Percentiles rank a stretch among this genome's conserved stretches.
Conservation (phyloP, 2,888 invertebrate species). For the Tenthredo livida region DNA sequence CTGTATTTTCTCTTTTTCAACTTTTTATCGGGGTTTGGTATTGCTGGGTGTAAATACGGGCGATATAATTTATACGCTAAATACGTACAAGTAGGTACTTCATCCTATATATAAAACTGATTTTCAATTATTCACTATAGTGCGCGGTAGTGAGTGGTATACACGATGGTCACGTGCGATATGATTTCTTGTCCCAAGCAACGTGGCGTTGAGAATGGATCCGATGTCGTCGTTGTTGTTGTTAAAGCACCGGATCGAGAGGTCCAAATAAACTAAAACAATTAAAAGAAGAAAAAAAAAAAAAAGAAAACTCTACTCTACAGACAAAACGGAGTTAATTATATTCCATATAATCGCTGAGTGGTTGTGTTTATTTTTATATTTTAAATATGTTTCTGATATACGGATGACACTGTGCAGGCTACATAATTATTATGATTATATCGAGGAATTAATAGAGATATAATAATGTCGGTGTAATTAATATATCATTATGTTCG, state of each 20-base stretch:
- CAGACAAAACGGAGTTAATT: slow-evolving; percentile 3
- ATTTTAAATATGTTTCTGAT: not conserved
- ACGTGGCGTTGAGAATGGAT: slow-evolving; percentile 11
- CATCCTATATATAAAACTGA: not conserved
- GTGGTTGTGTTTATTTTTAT: not conserved
- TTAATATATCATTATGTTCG: not conserved
- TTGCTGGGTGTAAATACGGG: not conserved
- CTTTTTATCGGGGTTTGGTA: not conserved
- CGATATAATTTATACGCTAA: not conserved
- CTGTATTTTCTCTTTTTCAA: not conserved
- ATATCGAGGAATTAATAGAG: not conserved
- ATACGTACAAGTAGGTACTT: not conserved
- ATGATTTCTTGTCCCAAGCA: slow-evolving; percentile 21
- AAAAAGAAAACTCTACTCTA: not conserved
- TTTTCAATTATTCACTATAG: not conserved
- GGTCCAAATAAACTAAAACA: not conserved
- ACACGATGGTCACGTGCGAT: slow-evolving; percentile 23
- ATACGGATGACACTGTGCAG: not conserved
- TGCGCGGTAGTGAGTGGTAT: slow-evolving; percentile 4
- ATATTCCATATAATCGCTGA: not conserved
- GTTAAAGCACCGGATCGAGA: slow-evolving; percentile 16
- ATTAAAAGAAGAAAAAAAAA: not conserved
- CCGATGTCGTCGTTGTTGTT: slow-evolving; percentile 11
- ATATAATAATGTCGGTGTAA: not conserved
- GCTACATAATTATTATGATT: not conserved